Evolutionary conservation across 2,113 vertebrate genomes (phyloP), one percentile per base, ranked within the genome.

Genomic region (Bubo scandiacus): DNA sequence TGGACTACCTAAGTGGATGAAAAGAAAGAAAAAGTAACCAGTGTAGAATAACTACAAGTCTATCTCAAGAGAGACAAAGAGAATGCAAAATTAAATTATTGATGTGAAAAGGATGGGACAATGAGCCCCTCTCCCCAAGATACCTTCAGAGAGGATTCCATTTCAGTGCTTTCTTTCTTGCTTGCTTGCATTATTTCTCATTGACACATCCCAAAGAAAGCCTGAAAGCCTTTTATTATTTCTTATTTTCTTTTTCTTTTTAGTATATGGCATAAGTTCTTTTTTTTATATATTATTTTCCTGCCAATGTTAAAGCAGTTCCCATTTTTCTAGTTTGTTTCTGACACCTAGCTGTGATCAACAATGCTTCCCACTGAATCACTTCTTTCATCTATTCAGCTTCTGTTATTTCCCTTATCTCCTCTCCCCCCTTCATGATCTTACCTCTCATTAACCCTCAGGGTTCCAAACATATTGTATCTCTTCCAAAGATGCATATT

Each of bases 71-170:
- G 90, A 96, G 97, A 98, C 97, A 98, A 98, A 98, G 89, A 90
- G 95, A 97, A 98, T 98, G 96, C 95, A 98, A 98, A 98, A 98
- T 98, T 98, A 98, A 98, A 97, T 97, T 98, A 80, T 97, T 96
- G 84, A 94, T 97, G 91, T 98, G 97, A 98, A 98, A 98, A 96
- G 93, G 88, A 98, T 81, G 91, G 82, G 86, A 98, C 98, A 98
- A 98, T 97, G 95, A 97, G 81, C 61, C 92, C 75, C 90, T 98
- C 96, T 94, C 80, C 92, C 95, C 77, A 96, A 98, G 98, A 97
- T 97, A 97, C 91, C 96, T 98, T 98, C 88, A 49, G 97, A 98
- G 95, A 96, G 92, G 97, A 98, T 98, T 98, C 98, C 96, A 98
- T 98, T 98, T 98, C 97, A 96, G 86, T 38, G 40, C 94, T 98